Evolutionary conservation across 2,888 invertebrate species (phyloP), one percentile per base, ranked within the genome.

Genomic region (Scaptomyza tumidula): DNA sequence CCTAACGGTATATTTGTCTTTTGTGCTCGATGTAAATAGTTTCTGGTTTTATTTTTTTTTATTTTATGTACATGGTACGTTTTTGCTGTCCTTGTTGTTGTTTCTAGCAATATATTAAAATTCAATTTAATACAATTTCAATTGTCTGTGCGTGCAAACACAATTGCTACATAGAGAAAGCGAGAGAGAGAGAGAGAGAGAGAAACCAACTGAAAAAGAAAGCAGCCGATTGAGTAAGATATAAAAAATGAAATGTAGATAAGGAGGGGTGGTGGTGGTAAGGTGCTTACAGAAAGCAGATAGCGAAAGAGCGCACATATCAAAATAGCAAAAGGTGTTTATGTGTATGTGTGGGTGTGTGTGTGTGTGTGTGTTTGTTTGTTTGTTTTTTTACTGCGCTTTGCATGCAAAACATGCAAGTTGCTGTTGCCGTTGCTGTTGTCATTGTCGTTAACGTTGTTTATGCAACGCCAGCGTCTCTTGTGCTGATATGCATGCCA

Each of bases 91-190:
- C 50, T 46, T 29, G 45, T 10, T 33, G 69, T 72, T 75, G 69
- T 76, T 55, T 67, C 46, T 48, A 65, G 71, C 57, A 68, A 73
- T 80, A 87, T 85, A 82, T 82, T 85, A 87, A 84, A 87, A 84
- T 84, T 85, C 82, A 87, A 84, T 84, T 78, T 85, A 85, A 85
- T 87, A 82, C 87, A 76, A 80, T 84, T 84, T 82, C 82, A 82
- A 85, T 82, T 86, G 83, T 76, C 80, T 73, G 86, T 86, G 85
- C 81, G 83, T 83, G 81, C 77, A 69, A 67, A 43, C 66, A 68
- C 63, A 48, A 59, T 55, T 56, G 55, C 50, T n/a, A 27, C 31
- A 24, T 16, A 35, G 35, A 33, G 10, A 10, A 1, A 33, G 10
- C 1, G 33, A 33, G 3, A 33, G 10, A 10, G 33, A 33, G 10